phyloP scores from a whole-genome alignment of 2,888 invertebrate genomes.

The Choreutis nemorana region DNA sequence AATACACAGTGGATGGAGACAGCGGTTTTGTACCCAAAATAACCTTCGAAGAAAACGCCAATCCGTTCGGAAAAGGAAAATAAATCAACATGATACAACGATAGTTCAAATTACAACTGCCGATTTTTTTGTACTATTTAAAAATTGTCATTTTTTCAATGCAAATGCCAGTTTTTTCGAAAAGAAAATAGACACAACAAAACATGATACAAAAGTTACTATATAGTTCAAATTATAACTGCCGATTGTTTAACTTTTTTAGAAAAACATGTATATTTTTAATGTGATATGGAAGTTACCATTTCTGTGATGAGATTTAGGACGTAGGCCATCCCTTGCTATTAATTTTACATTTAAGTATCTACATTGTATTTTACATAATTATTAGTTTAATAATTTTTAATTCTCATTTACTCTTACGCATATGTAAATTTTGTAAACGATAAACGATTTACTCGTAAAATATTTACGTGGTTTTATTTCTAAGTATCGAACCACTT shows the following conservation, averaged over 20 bases:
- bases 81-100: constrained; percentile 14
- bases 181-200: neutral
- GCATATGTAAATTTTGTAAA: constrained; percentile 18
- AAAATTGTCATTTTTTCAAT: constrained; percentile 7
- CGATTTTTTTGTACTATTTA: constrained; percentile 12
- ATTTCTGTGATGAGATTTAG: constrained; percentile 38
- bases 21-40: constrained; percentile 78
- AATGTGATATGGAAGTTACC: constrained; percentile 26
- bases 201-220: neutral
- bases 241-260: neutral
- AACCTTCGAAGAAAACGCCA: constrained; percentile 69
- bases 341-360: constrained; percentile 10
- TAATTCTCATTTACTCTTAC: constrained; percentile 13
- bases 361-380: too few species aligned
- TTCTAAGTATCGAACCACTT: neutral
- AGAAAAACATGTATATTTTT: neutral
- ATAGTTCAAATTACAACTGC: constrained; percentile 6
- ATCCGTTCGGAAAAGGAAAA: constrained; percentile 57
- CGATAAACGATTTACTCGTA: constrained; percentile 13
- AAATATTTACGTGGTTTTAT: constrained; percentile 7
- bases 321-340: constrained; percentile 19
- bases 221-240: neutral
- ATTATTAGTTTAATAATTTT: constrained; percentile 9
- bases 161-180: neutral
- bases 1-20: constrained; percentile 74